Evolutionary conservation across 23 tunicate genomes (phyloP).

Genomic region (Halocynthia roretzi): DNA sequence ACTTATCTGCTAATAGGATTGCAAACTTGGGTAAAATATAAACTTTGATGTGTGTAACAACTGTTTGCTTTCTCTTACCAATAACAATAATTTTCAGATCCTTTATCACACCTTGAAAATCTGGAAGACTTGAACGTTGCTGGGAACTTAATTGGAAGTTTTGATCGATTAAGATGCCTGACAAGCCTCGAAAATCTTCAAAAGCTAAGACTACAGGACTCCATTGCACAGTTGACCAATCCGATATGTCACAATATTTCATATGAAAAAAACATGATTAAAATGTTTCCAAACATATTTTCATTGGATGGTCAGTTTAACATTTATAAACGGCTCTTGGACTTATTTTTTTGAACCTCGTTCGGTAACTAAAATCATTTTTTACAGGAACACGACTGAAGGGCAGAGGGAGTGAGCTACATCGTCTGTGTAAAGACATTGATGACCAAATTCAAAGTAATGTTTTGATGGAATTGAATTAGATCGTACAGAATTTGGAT

Average conservation of each 20-base stretch:
- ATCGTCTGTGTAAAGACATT: slow-evolving; percentile 50
- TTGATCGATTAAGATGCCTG: slow-evolving; percentile 52
- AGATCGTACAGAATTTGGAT: slow-evolving; percentile 12
- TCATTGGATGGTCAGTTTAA: slow-evolving; percentile 37
- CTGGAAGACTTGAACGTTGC: slow-evolving; percentile 53
- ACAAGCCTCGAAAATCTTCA: slow-evolving; percentile 11
- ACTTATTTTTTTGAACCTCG: neutral
- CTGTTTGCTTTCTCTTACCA: neutral
- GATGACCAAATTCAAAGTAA: slow-evolving; percentile 81
- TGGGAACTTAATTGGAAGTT: slow-evolving; percentile 51
- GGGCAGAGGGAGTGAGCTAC: slow-evolving; percentile 65
- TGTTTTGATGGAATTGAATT: neutral
- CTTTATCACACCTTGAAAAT: slow-evolving; percentile 31
- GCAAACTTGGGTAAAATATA: slow-evolving; percentile 57
- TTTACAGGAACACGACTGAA: slow-evolving; percentile 48
- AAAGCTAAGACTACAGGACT: slow-evolving; percentile 53
- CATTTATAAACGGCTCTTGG: neutral
- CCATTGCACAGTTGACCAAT: slow-evolving; percentile 42
- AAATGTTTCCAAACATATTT: slow-evolving; percentile 34
- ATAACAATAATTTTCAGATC: slow-evolving; percentile 18
- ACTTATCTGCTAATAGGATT: slow-evolving; percentile 56
- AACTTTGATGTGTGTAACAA: neutral
- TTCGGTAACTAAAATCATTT: neutral
- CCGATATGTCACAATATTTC: slow-evolving; percentile 45
- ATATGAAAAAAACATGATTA: slow-evolving; percentile 33